Evolutionary conservation across 2,888 invertebrate genomes (phyloP).

Genomic region (Heliconius sara): DNA sequence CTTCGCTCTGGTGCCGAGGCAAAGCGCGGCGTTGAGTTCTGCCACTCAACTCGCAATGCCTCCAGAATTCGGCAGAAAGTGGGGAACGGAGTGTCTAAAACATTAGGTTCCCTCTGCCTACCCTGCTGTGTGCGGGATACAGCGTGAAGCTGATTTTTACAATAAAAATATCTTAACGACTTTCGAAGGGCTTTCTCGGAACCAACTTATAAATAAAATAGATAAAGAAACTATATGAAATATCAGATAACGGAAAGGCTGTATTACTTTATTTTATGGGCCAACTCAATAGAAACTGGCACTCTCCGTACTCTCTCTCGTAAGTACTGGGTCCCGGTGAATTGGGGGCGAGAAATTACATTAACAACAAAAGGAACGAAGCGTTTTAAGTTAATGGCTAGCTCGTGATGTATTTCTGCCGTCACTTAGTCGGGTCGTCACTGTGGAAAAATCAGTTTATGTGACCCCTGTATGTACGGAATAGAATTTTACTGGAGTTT

Average conservation of each 20-base stretch:
- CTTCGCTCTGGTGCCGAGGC: too few species aligned
- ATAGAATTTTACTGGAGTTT: neutral
- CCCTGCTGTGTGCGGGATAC: too few species aligned
- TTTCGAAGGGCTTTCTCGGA: slow-evolving; percentile 7
- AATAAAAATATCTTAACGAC: slow-evolving; percentile 18
- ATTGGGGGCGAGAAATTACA: slow-evolving; percentile 52
- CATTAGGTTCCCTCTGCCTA: too few species aligned
- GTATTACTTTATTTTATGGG: slow-evolving; percentile 23
- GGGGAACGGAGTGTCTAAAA: too few species aligned
- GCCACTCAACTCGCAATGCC: too few species aligned
- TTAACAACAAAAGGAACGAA: slow-evolving; percentile 53
- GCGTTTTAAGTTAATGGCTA: slow-evolving; percentile 52
- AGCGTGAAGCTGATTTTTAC: too few species aligned
- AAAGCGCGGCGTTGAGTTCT: too few species aligned
- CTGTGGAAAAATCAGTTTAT: slow-evolving; percentile 37
- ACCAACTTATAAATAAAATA: slow-evolving; percentile 14
- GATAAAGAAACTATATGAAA: slow-evolving; percentile 22
- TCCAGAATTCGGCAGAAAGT: too few species aligned
- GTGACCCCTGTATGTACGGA: slow-evolving; percentile 13
- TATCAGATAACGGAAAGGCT: slow-evolving; percentile 3
- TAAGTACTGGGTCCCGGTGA: slow-evolving; percentile 35
- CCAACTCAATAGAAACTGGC: slow-evolving; percentile 27
- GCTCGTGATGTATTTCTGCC: slow-evolving; percentile 48
- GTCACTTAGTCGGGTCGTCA: slow-evolving; percentile 49
- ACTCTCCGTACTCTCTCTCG: slow-evolving; percentile 15